Evolutionary conservation across 2,888 invertebrate species (phyloP).

Genomic region (Orgyia antiqua): DNA sequence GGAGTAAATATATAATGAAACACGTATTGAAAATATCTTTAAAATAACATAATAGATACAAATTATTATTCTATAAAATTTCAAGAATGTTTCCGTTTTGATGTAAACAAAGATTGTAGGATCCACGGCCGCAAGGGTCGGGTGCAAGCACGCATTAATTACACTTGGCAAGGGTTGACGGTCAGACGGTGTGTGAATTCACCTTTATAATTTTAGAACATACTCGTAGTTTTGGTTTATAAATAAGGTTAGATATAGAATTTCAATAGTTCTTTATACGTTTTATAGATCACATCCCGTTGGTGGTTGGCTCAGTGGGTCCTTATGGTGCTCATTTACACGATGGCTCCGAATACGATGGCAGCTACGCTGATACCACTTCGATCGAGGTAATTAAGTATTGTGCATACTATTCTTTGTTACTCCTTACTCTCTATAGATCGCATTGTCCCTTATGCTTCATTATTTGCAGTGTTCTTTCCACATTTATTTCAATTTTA

Average conservation of each 20-base stretch:
- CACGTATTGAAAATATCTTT: too few relatives aligned
- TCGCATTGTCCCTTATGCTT: too few relatives aligned
- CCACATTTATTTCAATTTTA: too few relatives aligned
- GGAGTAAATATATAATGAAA: too few relatives aligned
- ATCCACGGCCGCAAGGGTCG: slow-evolving; percentile 54
- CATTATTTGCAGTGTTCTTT: too few relatives aligned
- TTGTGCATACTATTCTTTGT: neutral
- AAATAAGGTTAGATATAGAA: too few relatives aligned
- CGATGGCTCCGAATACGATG: slow-evolving; percentile 96
- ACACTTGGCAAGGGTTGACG: slow-evolving; percentile 58
- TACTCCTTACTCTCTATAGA: too few relatives aligned
- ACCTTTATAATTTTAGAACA: slow-evolving; percentile 17
- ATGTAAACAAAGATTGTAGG: slow-evolving; percentile 52
- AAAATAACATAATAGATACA: too few relatives aligned
- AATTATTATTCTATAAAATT: too few relatives aligned
- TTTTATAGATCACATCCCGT: slow-evolving; percentile 56
- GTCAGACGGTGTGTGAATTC: slow-evolving; percentile 32
- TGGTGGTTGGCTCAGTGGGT: slow-evolving; percentile 93
- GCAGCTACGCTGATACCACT: slow-evolving; percentile 85
- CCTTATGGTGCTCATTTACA: slow-evolving; percentile 94
- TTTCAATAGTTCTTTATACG: too few relatives aligned
- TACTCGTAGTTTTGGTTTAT: too few relatives aligned
- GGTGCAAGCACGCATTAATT: slow-evolving; percentile 73
- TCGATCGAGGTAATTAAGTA: slow-evolving; percentile 76
- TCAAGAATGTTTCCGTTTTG: slow-evolving; percentile 57